A percentile compares a stretch with the other conserved stretches of the same genome.
phyloP scores from a whole-genome alignment of 2,888 invertebrate species.

The Gonocerus acuteangulatus region DNA sequence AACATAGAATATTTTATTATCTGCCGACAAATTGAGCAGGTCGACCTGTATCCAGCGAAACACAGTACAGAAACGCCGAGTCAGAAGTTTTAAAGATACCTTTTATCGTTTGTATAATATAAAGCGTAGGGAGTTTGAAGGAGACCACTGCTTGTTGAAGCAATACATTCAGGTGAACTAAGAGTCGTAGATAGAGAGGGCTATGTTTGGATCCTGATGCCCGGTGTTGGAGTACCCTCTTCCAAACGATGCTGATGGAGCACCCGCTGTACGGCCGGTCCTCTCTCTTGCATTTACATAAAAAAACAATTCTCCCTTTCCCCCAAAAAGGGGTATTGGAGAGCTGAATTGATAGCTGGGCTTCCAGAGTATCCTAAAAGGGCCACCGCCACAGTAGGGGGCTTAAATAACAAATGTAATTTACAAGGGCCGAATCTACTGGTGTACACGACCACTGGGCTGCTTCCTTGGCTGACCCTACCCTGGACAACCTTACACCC shows the following conservation, averaged over 20 bases:
- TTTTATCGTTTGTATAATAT: no score
- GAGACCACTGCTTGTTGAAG: no score
- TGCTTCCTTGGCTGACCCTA: not conserved
- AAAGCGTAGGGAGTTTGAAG: no score
- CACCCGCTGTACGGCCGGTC: constrained; percentile 2
- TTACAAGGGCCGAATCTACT: constrained; percentile 8
- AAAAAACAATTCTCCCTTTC: constrained; percentile 10
- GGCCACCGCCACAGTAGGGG: not conserved
- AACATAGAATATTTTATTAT: no score
- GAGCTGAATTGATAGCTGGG: constrained; percentile 11
- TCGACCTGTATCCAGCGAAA: no score
- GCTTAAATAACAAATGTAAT: constrained; percentile 24
- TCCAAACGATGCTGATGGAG: constrained; percentile 15
- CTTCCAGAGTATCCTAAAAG: not conserved
- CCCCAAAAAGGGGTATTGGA: not conserved
- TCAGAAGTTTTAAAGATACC: no score
- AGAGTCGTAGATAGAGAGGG: not conserved
- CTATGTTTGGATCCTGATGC: not conserved
- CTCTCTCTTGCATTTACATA: constrained; percentile 14
- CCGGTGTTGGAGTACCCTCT: not conserved
- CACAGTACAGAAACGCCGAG: no score
- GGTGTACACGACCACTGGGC: not conserved
- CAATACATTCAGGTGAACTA: no score
- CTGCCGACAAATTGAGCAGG: no score
- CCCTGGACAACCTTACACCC: not conserved